Evolutionary conservation across 2,888 invertebrate genomes (phyloP), one percentile per base, ranked within the genome.

Genomic region (Troides oblongomaculatus): DNA sequence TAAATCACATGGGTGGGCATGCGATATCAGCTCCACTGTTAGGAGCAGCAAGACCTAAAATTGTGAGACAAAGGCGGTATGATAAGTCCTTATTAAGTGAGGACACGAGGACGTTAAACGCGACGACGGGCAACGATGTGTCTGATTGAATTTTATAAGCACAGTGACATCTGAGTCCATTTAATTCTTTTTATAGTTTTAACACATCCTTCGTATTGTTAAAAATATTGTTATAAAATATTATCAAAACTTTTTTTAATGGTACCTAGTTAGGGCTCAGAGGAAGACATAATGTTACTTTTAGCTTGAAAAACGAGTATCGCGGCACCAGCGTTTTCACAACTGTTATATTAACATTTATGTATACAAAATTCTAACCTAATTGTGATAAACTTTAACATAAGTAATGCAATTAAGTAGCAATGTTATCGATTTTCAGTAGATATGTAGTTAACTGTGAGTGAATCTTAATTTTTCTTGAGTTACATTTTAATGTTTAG

Each of bases 281-380:
- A 18, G 53, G 6, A 17, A 10, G 10, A 39, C 7, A 10, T 39
- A 8, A 39, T 7, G 8, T 39, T 10, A 39, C 7, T 10, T 39
- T 39, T 39, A 10, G 10, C 39, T 39, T 39, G 39, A 39, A 8
- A 39, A n/a, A 53, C n/a, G 53, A 5, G 53, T 66, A 30, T 30
- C 30, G 8, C 39, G 39, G 39, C 39, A 39, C 39, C 62, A 21
- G 30, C 6, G 67, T 74, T 71, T 73, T 71, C 72, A 74, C 68
- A 73, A 70, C 70, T 66, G 69, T 68, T 69, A 69, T 72, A 70
- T 66, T 70, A 71, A 69, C 66, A 71, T 73, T 71, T 75, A 78
- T 80, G 81, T 87, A 85, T 88, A 90, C 89, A 88, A 89, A 75
- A 91, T 90, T 91, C 90, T 91, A 91, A 92, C 84, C 76, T 88